phyloP scores from a whole-genome alignment of 2,797 vertebrate genomes.

The Melanotaenia parkinsoni region DNA sequence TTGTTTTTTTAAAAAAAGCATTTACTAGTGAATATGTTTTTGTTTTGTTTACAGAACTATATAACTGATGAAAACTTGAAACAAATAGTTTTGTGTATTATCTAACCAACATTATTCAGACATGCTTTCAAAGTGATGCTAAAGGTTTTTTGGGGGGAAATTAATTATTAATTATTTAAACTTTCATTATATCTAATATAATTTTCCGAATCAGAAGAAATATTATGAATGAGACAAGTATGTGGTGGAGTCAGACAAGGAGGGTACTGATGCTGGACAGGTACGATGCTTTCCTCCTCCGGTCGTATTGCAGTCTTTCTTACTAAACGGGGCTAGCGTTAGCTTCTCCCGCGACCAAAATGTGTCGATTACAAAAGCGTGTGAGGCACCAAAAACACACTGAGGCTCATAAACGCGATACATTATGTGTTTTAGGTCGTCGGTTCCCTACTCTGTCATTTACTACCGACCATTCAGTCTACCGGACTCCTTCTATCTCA shows the following conservation, averaged over 20 bases:
- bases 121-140: conserved; percentile 1
- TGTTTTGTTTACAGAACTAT: background rate
- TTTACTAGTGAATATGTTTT: background rate
- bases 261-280: conserved; percentile 67
- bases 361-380: conserved; percentile 61
- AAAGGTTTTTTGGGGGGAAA: background rate
- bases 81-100: background rate
- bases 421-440: conserved; percentile 1
- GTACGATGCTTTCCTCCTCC: conserved; percentile 64
- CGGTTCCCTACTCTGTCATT: conserved; percentile 58
- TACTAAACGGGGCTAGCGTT: conserved; percentile 77
- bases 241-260: conserved; percentile 31
- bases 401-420: conserved; percentile 14
- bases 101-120: conserved; percentile 10
- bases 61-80: background rate
- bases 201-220: background rate
- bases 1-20: background rate
- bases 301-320: conserved; percentile 64
- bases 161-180: background rate
- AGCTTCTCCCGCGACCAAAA: conserved; percentile 75
- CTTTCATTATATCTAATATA: background rate
- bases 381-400: conserved; percentile 23
- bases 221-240: conserved; percentile 35
- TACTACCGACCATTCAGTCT: conserved; percentile 66
- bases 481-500: conserved; percentile 80